Evolutionary conservation across 1,140 invertebrate species (phyloP), one percentile per base, ranked within the genome.

Genomic region (Pissodes strobi): DNA sequence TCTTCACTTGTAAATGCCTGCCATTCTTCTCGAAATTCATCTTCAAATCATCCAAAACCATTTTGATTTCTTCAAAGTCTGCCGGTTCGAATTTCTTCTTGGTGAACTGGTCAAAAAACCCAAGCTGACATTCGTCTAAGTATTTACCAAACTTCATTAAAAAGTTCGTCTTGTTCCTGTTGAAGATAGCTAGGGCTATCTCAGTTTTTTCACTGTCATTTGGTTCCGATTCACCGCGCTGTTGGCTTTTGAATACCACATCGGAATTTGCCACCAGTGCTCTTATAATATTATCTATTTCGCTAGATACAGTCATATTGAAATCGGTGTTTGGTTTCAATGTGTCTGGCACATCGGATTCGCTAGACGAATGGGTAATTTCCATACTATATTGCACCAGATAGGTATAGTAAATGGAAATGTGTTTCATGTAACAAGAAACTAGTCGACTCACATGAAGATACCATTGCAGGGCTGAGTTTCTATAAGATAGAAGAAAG

Each of bases 101-200:
- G 68, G 72, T 61, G 69, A 71, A 59, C 69, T 73, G 70, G 69
- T 83, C 77, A 78, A 94, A 93, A 74, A 85, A 90, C 22, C 78
- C 65, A 2, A 93, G 74, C 74, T 94, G 88, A 49, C 87, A 79
- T 51, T 81, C 71, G 56, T 80, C 79, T n/a, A 95, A 75, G 75
- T 85, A 86, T 70, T 85, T 84, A 10, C 92, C 90, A 79, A 93
- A 95, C 67, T 88, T 85, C 8, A 83, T 78, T 1, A 95, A 76
- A 78, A 95, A 96, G 23, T 81, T 79, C 12, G 79, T 79, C 6
- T 85, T 83, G 70, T 85, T 91, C 69, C 85, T 83, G 21, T 83
- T 73, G 22, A 90, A 86, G n/a, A 90, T 66, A 41, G 88, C 79
- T 49, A 73, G 69, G 0, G 90, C 90, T 57, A 92, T 89, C 66